Percentiles rank a stretch among this genome's conserved stretches.
Conservation (phyloP, 2,113 vertebrate species). For the Salvelinus namaycush region DNA sequence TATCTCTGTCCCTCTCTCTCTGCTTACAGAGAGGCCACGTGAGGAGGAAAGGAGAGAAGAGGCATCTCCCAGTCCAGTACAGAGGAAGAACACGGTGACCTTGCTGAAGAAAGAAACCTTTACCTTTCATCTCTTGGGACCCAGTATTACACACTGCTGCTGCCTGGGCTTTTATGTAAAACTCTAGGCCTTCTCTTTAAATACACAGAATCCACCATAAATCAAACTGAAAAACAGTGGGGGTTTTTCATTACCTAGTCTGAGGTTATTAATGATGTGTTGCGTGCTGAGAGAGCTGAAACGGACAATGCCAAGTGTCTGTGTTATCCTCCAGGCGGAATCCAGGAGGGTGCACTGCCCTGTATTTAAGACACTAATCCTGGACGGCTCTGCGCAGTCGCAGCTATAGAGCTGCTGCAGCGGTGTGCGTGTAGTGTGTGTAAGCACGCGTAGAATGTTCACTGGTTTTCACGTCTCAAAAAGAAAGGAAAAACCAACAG, state of each 20-base stretch:
- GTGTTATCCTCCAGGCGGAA: conserved; percentile 40
- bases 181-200: conserved; percentile 39
- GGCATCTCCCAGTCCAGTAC: conserved; percentile 21
- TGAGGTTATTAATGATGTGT: conserved; percentile 68
- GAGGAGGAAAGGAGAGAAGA: conserved; percentile 5
- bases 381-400: conserved; percentile 7
- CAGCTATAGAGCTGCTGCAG: neutral
- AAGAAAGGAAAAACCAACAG: conserved; percentile 16
- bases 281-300: conserved; percentile 31
- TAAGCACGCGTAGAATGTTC: conserved; percentile 1
- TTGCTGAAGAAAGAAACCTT: conserved; percentile 54
- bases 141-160: conserved; percentile 44
- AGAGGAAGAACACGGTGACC: conserved; percentile 27
- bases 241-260: conserved; percentile 42
- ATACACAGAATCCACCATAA: conserved; percentile 56
- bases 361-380: conserved; percentile 50
- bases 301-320: conserved; percentile 50
- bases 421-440: neutral
- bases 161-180: conserved; percentile 19
- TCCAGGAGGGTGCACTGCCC: conserved; percentile 25
- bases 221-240: conserved; percentile 58
- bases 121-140: conserved; percentile 46
- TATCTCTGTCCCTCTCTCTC: neutral
- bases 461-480: conserved; percentile 39
- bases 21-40: neutral